These are phyloP conservation scores for Monomorium pharaonis DNA, from an alignment of 1,140 invertebrate genomes.

Conservation along the genomic window DNA sequence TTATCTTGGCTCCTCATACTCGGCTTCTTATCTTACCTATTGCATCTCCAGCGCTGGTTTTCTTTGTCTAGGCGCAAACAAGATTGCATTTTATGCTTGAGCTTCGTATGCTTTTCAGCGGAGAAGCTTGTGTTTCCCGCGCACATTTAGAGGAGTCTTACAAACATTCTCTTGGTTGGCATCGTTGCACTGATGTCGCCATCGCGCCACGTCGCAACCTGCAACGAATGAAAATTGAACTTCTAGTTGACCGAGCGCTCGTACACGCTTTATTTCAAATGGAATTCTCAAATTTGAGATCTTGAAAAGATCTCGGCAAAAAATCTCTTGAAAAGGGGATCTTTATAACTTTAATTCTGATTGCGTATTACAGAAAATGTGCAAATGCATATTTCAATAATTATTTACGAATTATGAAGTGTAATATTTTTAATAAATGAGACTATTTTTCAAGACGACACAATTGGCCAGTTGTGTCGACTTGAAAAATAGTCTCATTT, in stretches of 20 bases:
- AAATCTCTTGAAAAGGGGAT: not conserved
- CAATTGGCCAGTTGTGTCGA: too few species aligned
- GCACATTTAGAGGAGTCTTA: conserved; percentile 9
- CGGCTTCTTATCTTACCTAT: conserved; percentile 56
- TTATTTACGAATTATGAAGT: not conserved
- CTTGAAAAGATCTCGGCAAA: not conserved
- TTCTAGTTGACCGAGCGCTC: not conserved
- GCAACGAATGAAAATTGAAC: conserved; percentile 26
- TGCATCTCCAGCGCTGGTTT: conserved; percentile 56
- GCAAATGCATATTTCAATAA: not conserved
- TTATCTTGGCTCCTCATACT: not conserved
- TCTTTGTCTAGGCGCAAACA: conserved; percentile 53
- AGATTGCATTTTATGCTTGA: conserved; percentile 77
- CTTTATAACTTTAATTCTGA: not conserved
- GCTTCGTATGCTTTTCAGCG: conserved; percentile 58
- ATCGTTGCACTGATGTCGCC: not conserved
- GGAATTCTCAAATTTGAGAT: not conserved
- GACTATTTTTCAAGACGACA: too few species aligned
- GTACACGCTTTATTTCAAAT: not conserved
- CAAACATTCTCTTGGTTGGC: not conserved
- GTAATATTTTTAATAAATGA: not conserved
- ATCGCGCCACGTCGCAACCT: not conserved
- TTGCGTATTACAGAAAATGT: not conserved
- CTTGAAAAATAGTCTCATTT: too few species aligned
- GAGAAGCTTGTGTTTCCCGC: conserved; percentile 38